Base-by-base conservation (phyloP, 1,140 invertebrate genomes). In the Bradynema listronoti region DNA sequence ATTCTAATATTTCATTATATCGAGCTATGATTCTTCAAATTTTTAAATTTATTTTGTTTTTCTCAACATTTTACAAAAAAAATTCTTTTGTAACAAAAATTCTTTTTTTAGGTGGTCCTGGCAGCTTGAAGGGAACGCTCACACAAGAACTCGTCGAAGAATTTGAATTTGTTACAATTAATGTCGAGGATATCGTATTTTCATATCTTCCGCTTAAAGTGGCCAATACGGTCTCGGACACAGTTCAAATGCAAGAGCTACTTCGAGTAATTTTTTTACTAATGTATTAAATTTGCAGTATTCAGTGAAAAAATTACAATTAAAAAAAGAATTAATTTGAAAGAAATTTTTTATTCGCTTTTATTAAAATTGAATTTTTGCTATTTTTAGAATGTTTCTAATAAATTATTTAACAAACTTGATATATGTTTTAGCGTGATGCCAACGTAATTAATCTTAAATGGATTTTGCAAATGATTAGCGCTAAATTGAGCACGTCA, bases 61-160 rank as follows among this genome's bases (percentile, higher is more conserved):
- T n/a, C n/a, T n/a, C n/a, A n/a, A n/a, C n/a, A n/a, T n/a, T n/a
- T n/a, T n/a, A n/a, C n/a, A n/a, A n/a, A n/a, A n/a, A n/a, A n/a
- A n/a, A n/a, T n/a, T n/a, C n/a, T n/a, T n/a, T n/a, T n/a, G n/a
- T n/a, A n/a, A n/a, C n/a, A n/a, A n/a, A n/a, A n/a, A n/a, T 1
- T 61, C 19, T 0, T 34, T 16, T 53, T 72, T 30, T 14, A 73
- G 71, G 71, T 5, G 71, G 71, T 53, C 73, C 71, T 7, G 72
- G 72, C 43, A 67, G 66, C 36, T 51, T 64, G 33, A 73, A 73
- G 51, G 71, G 71, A 6, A 39, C 69, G n/a, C 22, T 75, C 11
- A 75, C 73, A 36, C 72, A 73, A 52, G 71, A 73, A 36, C 59
- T 73, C 22, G 69, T 53, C 9, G 60, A 72, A 29, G 72, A 76